These are phyloP conservation scores for Boloria selene DNA, from an alignment of 2,888 invertebrate species.

Conservation along the genomic window DNA sequence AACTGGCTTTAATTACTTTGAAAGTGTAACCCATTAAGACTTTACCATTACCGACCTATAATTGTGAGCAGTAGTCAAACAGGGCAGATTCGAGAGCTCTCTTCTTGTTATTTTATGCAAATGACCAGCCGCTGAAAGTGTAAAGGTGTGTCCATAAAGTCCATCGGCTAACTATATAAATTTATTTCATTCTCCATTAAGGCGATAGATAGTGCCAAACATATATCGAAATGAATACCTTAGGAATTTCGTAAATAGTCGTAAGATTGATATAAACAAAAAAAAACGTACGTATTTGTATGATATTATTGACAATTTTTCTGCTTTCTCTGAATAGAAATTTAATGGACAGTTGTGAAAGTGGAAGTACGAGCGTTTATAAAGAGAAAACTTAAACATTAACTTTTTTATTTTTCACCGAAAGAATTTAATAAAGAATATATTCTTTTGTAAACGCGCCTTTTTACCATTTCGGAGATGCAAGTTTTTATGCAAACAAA, in stretches of 20 bases:
- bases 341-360: not conserved
- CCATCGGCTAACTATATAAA: slow-evolving; percentile 26
- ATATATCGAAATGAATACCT: too few species aligned
- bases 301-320: too few species aligned
- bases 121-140: slow-evolving; percentile 56
- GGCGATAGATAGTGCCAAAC: too few species aligned
- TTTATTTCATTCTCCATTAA: too few species aligned
- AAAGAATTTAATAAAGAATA: slow-evolving; percentile 11
- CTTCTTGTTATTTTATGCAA: slow-evolving; percentile 77
- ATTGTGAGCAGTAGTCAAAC: slow-evolving; percentile 38
- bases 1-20: too few species aligned
- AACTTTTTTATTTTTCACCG: not conserved
- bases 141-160: slow-evolving; percentile 40
- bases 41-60: slow-evolving; percentile 32
- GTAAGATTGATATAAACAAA: too few species aligned
- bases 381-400: not conserved
- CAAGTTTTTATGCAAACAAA: slow-evolving; percentile 79
- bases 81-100: slow-evolving; percentile 39
- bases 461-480: slow-evolving; percentile 71
- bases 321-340: not conserved
- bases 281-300: too few species aligned
- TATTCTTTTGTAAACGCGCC: slow-evolving; percentile 39
- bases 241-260: too few species aligned
- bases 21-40: slow-evolving; percentile 21
- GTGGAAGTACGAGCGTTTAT: not conserved